Evolutionary conservation across 2,888 invertebrate genomes (phyloP), one percentile per base, ranked within the genome.

Genomic region (Leistus spinibarbis): DNA sequence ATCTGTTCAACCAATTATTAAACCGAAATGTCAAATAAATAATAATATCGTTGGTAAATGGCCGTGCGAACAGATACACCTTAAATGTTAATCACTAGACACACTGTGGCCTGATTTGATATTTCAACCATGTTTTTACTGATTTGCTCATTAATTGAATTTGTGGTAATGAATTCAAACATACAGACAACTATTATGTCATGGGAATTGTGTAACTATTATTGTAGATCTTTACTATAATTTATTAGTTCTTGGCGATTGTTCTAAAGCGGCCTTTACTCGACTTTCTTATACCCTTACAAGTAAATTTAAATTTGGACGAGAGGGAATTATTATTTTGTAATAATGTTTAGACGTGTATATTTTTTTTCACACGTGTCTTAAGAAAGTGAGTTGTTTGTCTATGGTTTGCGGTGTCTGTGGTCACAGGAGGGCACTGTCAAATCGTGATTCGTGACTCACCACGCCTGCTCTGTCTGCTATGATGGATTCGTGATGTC

Each of bases 381-480:
- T 17, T 19, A 60, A 60, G 60, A 60, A 60, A 60, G 60, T 20
- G 54, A 22, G 22, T 60, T 22, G 60, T 22, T 60, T 17, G 20
- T 17, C 60, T 60, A 13, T 40, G 40, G n/a, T n/a, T 40, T 40
- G 19, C 60, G 22, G 20, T 60, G 60, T 10, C 60, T 20, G 60
- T 60, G 19, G 19, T 22, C 60, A 22, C 17, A 60, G 16, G 19
- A 19, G 19, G 60, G 22, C 60, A 22, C 60, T 60, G 60, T 60
- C 60, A 60, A 60, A 60, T 60, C 60, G 60, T 60, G 60, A 60
- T 60, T 60, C 60, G 60, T 60, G 60, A 60, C 17, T 19, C 60
- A 19, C 60, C 22, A 60, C 60, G 60, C 60, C 60, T 17, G 20
- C 19, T 20, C 19, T 4, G 60, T 16, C 60, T 60, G 22, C 9